Evolutionary conservation across 2,113 vertebrate species (phyloP).

Genomic region (Pomatostomus ruficeps): DNA sequence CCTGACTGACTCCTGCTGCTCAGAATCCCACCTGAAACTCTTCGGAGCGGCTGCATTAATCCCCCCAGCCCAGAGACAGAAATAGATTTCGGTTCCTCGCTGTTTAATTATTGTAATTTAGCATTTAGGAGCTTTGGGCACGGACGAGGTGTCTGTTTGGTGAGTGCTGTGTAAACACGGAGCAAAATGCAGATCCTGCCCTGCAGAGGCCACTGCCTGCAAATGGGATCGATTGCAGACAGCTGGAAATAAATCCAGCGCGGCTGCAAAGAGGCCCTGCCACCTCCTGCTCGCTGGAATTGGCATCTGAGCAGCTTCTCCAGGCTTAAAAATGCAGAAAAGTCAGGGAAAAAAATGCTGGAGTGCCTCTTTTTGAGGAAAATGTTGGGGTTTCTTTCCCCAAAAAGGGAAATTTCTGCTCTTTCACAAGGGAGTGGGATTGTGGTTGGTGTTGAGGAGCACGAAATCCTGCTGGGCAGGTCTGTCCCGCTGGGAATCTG

Average conservation of each 20-base stretch:
- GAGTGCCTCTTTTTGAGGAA: background rate
- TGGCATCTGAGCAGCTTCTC: background rate
- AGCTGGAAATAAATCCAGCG: background rate
- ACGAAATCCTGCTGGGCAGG: background rate
- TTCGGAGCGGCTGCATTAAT: background rate
- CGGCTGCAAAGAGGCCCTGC: background rate
- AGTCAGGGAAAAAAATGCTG: background rate
- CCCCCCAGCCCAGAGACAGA: background rate
- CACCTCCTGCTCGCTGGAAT: background rate
- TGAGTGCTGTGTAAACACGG: background rate
- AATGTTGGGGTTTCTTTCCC: background rate
- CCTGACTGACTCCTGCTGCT: background rate
- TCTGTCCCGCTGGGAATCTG: background rate
- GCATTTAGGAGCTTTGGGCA: background rate
- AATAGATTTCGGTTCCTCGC: background rate
- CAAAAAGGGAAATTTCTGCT: background rate
- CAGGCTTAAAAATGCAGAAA: background rate
- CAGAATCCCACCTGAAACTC: background rate
- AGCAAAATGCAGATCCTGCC: background rate
- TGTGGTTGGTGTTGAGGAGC: background rate
- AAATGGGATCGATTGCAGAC: background rate
- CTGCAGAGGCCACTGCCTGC: background rate
- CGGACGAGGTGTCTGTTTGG: background rate
- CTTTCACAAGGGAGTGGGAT: background rate
- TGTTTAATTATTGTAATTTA: background rate